A percentile compares a stretch with the other conserved stretches of the same genome.
phyloP scores from a whole-genome alignment of 2,797 vertebrate species.

The Pristis pectinata region DNA sequence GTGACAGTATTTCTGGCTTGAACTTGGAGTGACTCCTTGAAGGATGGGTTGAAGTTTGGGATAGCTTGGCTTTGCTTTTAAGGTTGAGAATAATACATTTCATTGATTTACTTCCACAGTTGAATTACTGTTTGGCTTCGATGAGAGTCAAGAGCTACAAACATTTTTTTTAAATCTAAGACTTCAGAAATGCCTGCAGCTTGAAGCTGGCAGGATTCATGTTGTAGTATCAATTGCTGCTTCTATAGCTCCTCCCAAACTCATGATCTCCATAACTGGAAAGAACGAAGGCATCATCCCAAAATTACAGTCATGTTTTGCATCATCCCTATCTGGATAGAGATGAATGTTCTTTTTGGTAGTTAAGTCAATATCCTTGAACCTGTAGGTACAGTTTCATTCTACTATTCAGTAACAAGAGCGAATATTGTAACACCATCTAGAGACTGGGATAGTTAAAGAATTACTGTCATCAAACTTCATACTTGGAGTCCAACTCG shows the following conservation, averaged over 20 bases:
- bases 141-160: neutral
- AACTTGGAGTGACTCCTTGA: neutral
- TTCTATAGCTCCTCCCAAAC: neutral
- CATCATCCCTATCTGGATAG: neutral
- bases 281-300: neutral
- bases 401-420: too few relatives aligned
- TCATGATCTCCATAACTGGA: neutral
- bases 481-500: neutral
- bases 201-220: neutral
- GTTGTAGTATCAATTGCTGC: neutral
- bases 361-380: neutral
- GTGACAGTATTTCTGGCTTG: neutral
- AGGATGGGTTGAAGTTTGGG: neutral
- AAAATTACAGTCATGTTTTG: neutral
- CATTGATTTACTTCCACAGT: neutral
- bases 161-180: neutral
- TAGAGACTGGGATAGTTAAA: neutral
- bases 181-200: neutral
- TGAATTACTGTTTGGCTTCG: neutral
- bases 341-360: neutral
- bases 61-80: neutral
- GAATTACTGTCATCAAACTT: neutral
- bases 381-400: too few relatives aligned
- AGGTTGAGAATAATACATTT: neutral
- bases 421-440: neutral